Base-by-base conservation (phyloP, 2,113 vertebrate genomes). In the Myotis brandtii region DNA sequence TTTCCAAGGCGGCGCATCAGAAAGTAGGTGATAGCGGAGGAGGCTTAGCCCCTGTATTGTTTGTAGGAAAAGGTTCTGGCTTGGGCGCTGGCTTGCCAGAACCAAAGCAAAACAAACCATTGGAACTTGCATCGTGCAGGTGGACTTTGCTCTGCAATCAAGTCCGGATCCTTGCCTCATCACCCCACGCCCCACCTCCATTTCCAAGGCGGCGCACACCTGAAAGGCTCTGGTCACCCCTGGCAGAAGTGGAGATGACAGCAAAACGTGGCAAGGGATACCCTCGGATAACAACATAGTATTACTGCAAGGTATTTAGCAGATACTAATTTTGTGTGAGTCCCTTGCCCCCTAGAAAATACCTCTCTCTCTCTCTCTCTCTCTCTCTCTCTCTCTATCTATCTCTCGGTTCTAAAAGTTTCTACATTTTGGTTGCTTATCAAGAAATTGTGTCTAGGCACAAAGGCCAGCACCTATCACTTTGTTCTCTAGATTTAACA, bases 401-500 rank as follows among this genome's bases (percentile, higher is more conserved):
- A 21, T 9, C 20, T 25, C 23, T 25, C 56, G 11, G 2, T 91
- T 80, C 87, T 83, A 21, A 66, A 88, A 86, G 32, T 54, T 46
- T 37, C 59, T 48, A 82, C 34, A 4, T 85, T 95, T 67, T 40
- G 56, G 5, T 50, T 85, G 46, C 48, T 85, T 77, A 66, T 46
- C 23, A 84, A 80, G 30, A 12, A 87, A 34, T 72, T 46, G 30
- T n/a, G 25, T 73, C 59, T 27, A 46, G 20, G 9, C 5, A 59
- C 46, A 64, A 62, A 40, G 20, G n/a, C 62, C 5, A 23, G 43
- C 25, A 67, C 67, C 12, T 64, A 37, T 72, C 56, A 32, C n/a
- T 88, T 72, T 69, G 40, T 70, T 83, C 30, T 92, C 79, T 70
- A 79, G 62, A 89, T 88, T 91, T 70, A 88, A 59, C 46, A 94